A percentile compares a stretch with the other conserved stretches of the same genome.
These are phyloP conservation scores for Lucilia sericata DNA, from an alignment of 1,140 invertebrate genomes.

Conservation along the genomic window DNA sequence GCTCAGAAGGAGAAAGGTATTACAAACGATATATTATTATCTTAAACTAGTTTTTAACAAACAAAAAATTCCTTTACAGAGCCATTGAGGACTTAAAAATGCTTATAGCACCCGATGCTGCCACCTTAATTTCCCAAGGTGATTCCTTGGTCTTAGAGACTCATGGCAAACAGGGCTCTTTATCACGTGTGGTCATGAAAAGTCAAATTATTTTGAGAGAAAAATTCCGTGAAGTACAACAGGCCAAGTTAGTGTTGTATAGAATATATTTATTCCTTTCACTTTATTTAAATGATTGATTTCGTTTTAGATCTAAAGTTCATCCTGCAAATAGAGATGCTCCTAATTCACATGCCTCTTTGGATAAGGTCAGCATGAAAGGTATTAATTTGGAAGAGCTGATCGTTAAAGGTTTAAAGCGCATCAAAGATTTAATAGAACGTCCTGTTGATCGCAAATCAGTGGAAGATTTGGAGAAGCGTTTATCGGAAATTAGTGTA, in stretches of 20 bases:
- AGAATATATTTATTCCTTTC: background rate
- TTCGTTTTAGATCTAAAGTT: constrained; percentile 54
- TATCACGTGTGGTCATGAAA: constrained; percentile 62
- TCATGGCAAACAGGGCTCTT: constrained; percentile 68
- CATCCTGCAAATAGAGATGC: background rate
- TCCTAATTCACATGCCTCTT: constrained; percentile 49
- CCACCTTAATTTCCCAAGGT: constrained; percentile 81
- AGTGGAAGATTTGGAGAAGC: constrained; percentile 60
- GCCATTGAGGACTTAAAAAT: constrained; percentile 62
- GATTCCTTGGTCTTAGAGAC: constrained; percentile 80
- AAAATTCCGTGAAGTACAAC: constrained; percentile 65
- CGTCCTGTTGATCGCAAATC: constrained; percentile 62
- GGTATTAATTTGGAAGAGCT: constrained; percentile 61
- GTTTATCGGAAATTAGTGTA: constrained; percentile 64
- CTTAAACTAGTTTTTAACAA: background rate
- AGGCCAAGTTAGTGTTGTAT: constrained; percentile 57
- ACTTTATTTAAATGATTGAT: background rate
- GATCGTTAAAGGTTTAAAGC: constrained; percentile 62
- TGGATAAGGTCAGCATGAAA: constrained; percentile 54
- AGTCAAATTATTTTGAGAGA: constrained; percentile 64
- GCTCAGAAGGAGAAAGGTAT: constrained; percentile 74
- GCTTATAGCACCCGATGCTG: constrained; percentile 80
- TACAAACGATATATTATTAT: constrained; percentile 10
- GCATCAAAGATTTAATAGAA: constrained; percentile 65
- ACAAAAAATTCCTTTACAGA: constrained; percentile 25